Evolutionary conservation across 2,888 invertebrate species (phyloP).

Genomic region (Dusona sp.): DNA sequence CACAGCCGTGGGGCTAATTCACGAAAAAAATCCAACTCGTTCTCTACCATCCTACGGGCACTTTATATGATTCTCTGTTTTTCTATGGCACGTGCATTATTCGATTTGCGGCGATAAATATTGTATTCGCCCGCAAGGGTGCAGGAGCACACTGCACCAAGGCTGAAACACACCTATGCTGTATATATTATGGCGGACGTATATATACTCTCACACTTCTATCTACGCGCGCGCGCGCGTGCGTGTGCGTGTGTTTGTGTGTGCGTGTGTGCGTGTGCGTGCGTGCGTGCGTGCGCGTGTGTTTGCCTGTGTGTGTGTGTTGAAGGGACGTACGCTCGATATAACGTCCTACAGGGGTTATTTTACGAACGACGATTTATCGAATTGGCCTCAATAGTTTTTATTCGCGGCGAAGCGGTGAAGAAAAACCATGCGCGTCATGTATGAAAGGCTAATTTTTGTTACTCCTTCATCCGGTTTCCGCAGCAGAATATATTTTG

Average conservation of each 20-base stretch:
- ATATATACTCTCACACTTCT: neutral
- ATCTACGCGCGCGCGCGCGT: neutral
- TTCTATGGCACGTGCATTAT: constrained; percentile 73
- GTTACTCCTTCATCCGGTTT: neutral
- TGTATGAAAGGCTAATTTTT: constrained; percentile 17
- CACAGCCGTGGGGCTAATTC: constrained; percentile 55
- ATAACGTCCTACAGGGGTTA: constrained; percentile 56
- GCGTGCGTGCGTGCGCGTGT: constrained; percentile 8
- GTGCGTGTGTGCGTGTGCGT: constrained; percentile 24
- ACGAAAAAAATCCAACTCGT: constrained; percentile 58
- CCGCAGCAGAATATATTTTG: constrained; percentile 40
- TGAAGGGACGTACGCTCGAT: constrained; percentile 21
- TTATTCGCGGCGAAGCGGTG: constrained; percentile 51
- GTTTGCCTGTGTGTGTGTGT: too few species aligned
- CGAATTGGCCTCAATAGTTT: constrained; percentile 63
- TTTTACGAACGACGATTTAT: constrained; percentile 72
- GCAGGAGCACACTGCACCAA: constrained; percentile 23
- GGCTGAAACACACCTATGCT: constrained; percentile 14
- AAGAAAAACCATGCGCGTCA: constrained; percentile 21
- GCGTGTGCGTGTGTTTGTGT: constrained; percentile 26
- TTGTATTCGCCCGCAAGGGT: constrained; percentile 61
- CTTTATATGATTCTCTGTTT: constrained; percentile 51
- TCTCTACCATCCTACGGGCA: neutral
- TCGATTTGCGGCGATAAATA: constrained; percentile 77
- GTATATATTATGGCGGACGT: constrained; percentile 6